Percentiles rank a stretch among this genome's conserved stretches.
phyloP scores from a whole-genome alignment of 2,113 vertebrate species.

The Carollia perspicillata region DNA sequence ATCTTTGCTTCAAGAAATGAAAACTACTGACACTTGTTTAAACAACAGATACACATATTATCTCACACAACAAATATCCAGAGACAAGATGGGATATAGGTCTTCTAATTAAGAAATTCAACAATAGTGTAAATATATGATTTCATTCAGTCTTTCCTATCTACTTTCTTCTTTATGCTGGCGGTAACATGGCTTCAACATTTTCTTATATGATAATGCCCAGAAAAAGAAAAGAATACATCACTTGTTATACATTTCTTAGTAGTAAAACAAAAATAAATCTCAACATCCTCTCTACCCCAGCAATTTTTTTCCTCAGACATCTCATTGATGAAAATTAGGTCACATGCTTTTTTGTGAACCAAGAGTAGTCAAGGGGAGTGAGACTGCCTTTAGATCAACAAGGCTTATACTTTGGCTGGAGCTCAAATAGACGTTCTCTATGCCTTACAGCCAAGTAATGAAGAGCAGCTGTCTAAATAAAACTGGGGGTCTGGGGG shows the following conservation, averaged over 20 bases:
- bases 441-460: not conserved
- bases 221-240: not conserved
- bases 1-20: not conserved
- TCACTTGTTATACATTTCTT: not conserved
- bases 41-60: not conserved
- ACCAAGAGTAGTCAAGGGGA: not conserved
- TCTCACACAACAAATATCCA: not conserved
- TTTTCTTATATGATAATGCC: not conserved
- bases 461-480: not conserved
- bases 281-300: not conserved
- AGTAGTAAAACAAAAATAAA: not conserved
- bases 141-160: not conserved
- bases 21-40: not conserved
- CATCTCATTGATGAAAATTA: not conserved
- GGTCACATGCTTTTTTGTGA: not conserved
- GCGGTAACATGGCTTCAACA: not conserved
- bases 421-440: not conserved
- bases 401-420: not conserved
- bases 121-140: not conserved
- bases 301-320: not conserved
- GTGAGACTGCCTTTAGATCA: not conserved
- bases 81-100: not conserved
- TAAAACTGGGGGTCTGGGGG: not conserved
- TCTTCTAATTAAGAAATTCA: not conserved
- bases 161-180: not conserved